Evolutionary conservation across 2,113 vertebrate species (phyloP), one percentile per base, ranked within the genome.

Genomic region (Coryphaenoides rupestris): DNA sequence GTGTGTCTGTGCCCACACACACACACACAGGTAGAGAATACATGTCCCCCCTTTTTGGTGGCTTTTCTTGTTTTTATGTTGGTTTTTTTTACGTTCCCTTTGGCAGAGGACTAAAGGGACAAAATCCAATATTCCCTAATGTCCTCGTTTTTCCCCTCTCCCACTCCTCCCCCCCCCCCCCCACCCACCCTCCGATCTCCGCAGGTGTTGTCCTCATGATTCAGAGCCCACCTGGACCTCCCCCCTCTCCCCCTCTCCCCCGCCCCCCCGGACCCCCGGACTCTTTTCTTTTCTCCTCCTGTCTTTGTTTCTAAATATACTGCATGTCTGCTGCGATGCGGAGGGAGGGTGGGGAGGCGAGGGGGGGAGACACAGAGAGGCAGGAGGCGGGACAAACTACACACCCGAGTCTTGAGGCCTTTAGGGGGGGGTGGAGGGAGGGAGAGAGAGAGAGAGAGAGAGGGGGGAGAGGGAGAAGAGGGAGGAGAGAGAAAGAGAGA

Each of bases 141-240:
- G 83, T 40, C 78, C 82, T 71, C 79, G 73, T 59, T 76, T 66
- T 69, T 72, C 55, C 74, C 79, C 81, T 84, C 65, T n/a, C n/a
- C n/a, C n/a, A n/a, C n/a, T n/a, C n/a, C n/a, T n/a, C n/a, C n/a
- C n/a, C n/a, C n/a, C n/a, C n/a, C n/a, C n/a, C n/a, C n/a, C n/a
- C n/a, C n/a, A n/a, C n/a, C n/a, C n/a, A n/a, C 74, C 79, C 81
- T 84, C 65, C 71, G 73, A 84, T 80, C 81, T 76, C 79, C 75
- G 76, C 84, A 84, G 83, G 81, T 85, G 63, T 73, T 77, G 79
- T 80, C 68, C 2, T 68, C 70, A 66, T 83, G 79, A 80, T 79
- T 86, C 68, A 80, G 69, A 76, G 74, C 75, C 21, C 52, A n/a
- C n/a, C 52, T 19, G 72, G 82, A 81, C 62, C 61, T 69, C 13